These are phyloP conservation scores for Plagodis pulveraria DNA, from an alignment of 2,888 invertebrate genomes.

Conservation along the genomic window DNA sequence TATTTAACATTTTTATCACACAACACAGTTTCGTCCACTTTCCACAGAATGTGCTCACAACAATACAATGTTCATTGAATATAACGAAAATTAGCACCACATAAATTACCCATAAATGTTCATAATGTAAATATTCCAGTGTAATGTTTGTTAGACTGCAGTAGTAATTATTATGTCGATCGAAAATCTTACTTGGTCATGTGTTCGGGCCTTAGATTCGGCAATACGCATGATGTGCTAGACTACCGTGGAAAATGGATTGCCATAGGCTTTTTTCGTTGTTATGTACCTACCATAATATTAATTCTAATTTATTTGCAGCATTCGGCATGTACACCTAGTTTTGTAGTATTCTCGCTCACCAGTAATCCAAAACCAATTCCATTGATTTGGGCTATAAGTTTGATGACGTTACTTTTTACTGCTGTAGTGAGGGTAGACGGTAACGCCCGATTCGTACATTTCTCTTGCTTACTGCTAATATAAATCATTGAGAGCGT, in stretches of 20 bases:
- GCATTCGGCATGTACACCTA: constrained; percentile 29
- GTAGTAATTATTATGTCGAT: constrained; percentile 7
- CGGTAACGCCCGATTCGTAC: no score
- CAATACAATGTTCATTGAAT: no score
- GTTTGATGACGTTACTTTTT: not conserved
- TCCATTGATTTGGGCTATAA: constrained; percentile 2
- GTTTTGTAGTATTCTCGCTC: constrained; percentile 10
- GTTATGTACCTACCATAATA: constrained; percentile 3
- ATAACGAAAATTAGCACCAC: no score
- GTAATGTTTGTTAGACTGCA: not conserved
- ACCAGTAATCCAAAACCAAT: constrained; percentile 8
- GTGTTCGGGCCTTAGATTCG: constrained; percentile 16
- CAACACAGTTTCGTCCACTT: no score
- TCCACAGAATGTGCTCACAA: no score
- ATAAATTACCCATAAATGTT: no score
- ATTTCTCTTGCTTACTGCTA: no score
- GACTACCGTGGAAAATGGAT: constrained; percentile 8
- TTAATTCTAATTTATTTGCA: constrained; percentile 25
- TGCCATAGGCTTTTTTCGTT: constrained; percentile 22
- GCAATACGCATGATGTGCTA: constrained; percentile 27
- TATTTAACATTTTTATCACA: no score
- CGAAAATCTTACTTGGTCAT: constrained; percentile 28
- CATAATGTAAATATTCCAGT: not conserved
- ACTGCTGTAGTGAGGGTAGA: not conserved
- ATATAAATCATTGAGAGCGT: no score